Base-by-base conservation (phyloP, 2,113 vertebrate genomes). In the Glaucidium brasilianum region DNA sequence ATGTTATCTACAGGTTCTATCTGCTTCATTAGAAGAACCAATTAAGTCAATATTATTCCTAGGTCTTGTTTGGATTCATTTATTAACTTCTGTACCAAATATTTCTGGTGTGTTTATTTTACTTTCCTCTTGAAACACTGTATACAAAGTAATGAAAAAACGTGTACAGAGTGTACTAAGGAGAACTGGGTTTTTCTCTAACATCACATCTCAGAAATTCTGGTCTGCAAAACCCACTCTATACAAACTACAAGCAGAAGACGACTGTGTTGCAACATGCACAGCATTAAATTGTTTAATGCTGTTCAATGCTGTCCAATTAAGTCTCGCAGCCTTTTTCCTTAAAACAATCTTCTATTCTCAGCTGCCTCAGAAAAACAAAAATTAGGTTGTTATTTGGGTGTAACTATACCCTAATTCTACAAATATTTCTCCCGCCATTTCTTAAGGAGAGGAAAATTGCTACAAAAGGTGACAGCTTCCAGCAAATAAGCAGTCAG, bases 61-160 rank as follows among this genome's bases (percentile, higher is more conserved):
- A 72, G 59, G 8, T 74, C 75, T 69, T 82, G 37, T 74, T 67
- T 79, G 37, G 35, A 88, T 73, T 83, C 0, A 39, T 60, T 85
- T 88, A 89, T 60, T 81, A 95, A 67, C 23, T 88, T 60, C 69
- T 68, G 60, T 68, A 89, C 37, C 49, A 94, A 78, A 22, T 47
- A 88, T 22, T 87, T 35, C 35, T 67, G 50, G 58, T 5, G 19
- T 72, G 45, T 74, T 85, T 66, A 34, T 89, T 93, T 58, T 89
- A 71, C 59, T 77, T 86, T 92, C 78, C 83, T 96, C 47, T 83
- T 88, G 45, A 90, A 93, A 92, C 62, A 81, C 64, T 64, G 43
- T 69, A 73, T 12, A 83, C 56, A 75, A 92, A 97, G 77, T 69
- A 97, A 91, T 58, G 68, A 93, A 86, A 49, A 72, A 76, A 17